These are phyloP conservation scores for Ennomos fuscantarius DNA, from an alignment of 2,888 invertebrate species.

Conservation along the genomic window DNA sequence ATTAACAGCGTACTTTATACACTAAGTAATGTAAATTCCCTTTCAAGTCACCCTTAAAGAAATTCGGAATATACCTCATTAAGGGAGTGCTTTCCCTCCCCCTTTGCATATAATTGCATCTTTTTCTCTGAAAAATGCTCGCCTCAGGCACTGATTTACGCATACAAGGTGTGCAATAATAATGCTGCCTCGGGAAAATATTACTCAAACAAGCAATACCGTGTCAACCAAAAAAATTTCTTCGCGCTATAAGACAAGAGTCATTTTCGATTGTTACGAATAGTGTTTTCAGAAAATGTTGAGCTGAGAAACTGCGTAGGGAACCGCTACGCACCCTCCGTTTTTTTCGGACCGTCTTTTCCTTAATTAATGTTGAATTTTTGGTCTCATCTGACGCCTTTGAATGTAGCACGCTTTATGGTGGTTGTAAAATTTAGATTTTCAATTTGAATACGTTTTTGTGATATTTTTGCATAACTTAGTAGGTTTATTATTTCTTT, in stretches of 20 bases:
- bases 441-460: conserved; percentile 50
- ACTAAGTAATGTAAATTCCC: conserved; percentile 38
- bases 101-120: conserved; percentile 83
- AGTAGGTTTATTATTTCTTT: neutral
- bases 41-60: conserved; percentile 44
- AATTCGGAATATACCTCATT: conserved; percentile 64
- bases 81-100: conserved; percentile 56
- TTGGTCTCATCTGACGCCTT: conserved; percentile 75
- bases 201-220: conserved; percentile 59
- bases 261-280: conserved; percentile 50
- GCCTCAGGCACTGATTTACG: conserved; percentile 84
- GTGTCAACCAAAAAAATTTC: conserved; percentile 49
- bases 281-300: conserved; percentile 75
- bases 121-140: conserved; percentile 79
- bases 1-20: conserved; percentile 20
- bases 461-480: conserved; percentile 13
- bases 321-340: conserved; percentile 69
- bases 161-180: conserved; percentile 85
- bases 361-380: conserved; percentile 84
- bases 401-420: conserved; percentile 61
- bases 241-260: conserved; percentile 52
- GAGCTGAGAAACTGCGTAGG: conserved; percentile 78
- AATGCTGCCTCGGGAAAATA: conserved; percentile 78
- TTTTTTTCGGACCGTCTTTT: conserved; percentile 79
- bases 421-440: conserved; percentile 57